A percentile compares a stretch with the other conserved stretches of the same genome.
These are phyloP conservation scores for Urocitellus parryii DNA, from an alignment of 2,113 vertebrate genomes.

Conservation along the genomic window DNA sequence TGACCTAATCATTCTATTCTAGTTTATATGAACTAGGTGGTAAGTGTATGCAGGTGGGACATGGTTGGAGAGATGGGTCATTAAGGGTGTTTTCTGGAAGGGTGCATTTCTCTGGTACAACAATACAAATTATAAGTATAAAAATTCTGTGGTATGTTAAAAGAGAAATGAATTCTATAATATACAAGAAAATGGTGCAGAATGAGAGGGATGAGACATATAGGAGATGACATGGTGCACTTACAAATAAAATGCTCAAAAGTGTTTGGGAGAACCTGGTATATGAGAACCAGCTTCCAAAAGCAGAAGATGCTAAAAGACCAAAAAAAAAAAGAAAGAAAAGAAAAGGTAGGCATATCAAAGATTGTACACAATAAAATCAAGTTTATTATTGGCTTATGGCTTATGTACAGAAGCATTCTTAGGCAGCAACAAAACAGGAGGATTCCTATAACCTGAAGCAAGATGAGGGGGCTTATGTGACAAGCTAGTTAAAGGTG, in stretches of 20 bases:
- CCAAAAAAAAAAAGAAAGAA: not conserved
- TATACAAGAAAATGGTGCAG: not conserved
- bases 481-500: too few relatives aligned
- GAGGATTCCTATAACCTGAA: not conserved
- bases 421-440: not conserved
- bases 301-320: not conserved
- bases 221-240: not conserved
- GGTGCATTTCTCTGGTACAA: not conserved
- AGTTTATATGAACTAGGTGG: too few relatives aligned
- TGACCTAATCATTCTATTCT: too few relatives aligned
- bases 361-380: not conserved
- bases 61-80: too few relatives aligned
- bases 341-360: rapidly evolving
- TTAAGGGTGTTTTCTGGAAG: too few relatives aligned
- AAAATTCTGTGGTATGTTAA: not conserved
- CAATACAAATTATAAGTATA: not conserved
- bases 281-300: not conserved
- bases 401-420: not conserved
- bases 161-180: not conserved
- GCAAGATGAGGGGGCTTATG: not conserved
- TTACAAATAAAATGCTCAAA: not conserved
- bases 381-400: not conserved
- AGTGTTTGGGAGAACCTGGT: too few relatives aligned
- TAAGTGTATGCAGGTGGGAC: too few relatives aligned
- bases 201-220: not conserved